phyloP scores from a whole-genome alignment of 2,888 invertebrate species.

The Scaptomyza caliginosa region DNA sequence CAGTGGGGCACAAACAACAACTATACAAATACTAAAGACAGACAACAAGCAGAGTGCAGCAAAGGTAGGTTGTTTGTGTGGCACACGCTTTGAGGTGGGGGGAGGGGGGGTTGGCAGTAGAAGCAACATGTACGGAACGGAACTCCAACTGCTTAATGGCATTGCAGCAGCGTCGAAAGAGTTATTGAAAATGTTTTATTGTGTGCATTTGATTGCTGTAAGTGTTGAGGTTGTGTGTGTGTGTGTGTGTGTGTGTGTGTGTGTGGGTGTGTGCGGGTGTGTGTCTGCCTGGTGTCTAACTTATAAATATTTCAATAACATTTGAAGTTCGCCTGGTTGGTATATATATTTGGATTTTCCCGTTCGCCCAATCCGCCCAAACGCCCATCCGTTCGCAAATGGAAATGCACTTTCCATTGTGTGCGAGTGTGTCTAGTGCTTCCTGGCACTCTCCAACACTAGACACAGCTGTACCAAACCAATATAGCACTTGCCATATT shows the following conservation, averaged over 20 bases:
- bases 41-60: conserved; percentile 43
- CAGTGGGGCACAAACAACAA: conserved; percentile 69
- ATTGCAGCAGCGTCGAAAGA: conserved; percentile 68
- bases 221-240: conserved; percentile 62
- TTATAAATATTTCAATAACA: conserved; percentile 80
- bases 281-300: conserved; percentile 66
- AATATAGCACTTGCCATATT: conserved; percentile 69
- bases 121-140: not conserved
- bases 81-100: not conserved
- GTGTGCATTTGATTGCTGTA: conserved; percentile 78
- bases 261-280: conserved; percentile 26
- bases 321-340: conserved; percentile 66
- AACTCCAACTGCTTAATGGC: conserved; percentile 60
- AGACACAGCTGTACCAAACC: not conserved
- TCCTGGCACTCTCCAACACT: conserved; percentile 57
- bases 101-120: not conserved
- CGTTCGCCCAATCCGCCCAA: not conserved
- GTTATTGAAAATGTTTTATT: conserved; percentile 81
- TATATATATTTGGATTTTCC: conserved; percentile 27
- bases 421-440: conserved; percentile 73
- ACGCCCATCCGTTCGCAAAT: conserved; percentile 42
- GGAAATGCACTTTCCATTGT: conserved; percentile 79
- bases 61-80: conserved; percentile 35
- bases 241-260: conserved; percentile 13
- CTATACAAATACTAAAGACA: conserved; percentile 18